Percentiles rank a stretch among this genome's conserved stretches.
Evolutionary conservation across 2,113 vertebrate genomes (phyloP).

Genomic region (Gymnorhina tibicen): DNA sequence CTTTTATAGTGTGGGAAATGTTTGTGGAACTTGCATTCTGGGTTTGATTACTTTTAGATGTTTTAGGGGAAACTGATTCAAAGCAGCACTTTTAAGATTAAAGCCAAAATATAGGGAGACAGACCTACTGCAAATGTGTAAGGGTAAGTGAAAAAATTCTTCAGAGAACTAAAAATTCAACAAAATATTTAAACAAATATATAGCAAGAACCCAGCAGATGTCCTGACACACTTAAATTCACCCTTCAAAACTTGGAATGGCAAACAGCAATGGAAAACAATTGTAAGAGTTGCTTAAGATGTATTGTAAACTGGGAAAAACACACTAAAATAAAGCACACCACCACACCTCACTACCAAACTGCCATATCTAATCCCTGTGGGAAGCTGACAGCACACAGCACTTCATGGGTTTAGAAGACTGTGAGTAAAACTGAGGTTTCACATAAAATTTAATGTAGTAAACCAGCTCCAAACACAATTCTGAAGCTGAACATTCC

Average conservation of each 20-base stretch:
- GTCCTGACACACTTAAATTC: not conserved
- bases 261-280: not conserved
- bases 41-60: not conserved
- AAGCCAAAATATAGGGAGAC: not conserved
- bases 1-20: not conserved
- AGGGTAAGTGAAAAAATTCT: not conserved
- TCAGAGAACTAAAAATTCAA: not conserved
- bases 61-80: not conserved
- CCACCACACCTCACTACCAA: not conserved
- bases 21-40: not conserved
- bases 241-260: not conserved
- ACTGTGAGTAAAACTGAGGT: rapidly evolving
- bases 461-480: not conserved
- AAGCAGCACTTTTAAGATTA: not conserved
- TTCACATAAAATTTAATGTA: not conserved
- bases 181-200: not conserved
- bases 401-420: not conserved
- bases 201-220: not conserved
- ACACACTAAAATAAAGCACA: not conserved
- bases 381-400: not conserved
- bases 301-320: not conserved
- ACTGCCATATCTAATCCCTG: not conserved
- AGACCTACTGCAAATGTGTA: not conserved
- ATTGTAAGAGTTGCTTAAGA: not conserved
- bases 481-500: not conserved